A percentile compares a stretch with the other conserved stretches of the same genome.
Conservation (phyloP, 2,113 vertebrate genomes). For the Cettia cetti region DNA sequence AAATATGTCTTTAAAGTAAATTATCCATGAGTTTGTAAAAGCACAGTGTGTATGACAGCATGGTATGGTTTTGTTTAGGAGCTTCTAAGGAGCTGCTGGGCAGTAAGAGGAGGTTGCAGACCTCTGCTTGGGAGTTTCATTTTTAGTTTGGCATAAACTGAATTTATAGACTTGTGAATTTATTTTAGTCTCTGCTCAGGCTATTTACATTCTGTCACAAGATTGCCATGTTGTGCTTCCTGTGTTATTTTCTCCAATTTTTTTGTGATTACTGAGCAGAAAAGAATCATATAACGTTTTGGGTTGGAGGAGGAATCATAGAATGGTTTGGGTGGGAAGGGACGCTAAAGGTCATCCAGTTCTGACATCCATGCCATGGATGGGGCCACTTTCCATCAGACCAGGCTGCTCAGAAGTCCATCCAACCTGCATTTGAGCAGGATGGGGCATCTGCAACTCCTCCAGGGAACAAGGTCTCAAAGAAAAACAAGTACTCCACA, state of each 20-base stretch:
- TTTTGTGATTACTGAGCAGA: background rate
- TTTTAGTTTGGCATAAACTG: background rate
- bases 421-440: background rate
- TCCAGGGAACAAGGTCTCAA: background rate
- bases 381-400: background rate
- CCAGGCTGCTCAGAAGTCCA: background rate
- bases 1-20: background rate
- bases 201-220: background rate
- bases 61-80: background rate
- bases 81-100: background rate
- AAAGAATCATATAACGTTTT: background rate
- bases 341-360: background rate
- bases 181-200: background rate
- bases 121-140: background rate
- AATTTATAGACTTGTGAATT: background rate
- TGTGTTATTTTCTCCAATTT: background rate
- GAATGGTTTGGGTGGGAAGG: background rate
- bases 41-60: background rate
- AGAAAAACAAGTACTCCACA: background rate
- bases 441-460: background rate
- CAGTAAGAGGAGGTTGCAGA: background rate
- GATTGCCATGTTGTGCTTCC: background rate
- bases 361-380: rapidly evolving
- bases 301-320: background rate
- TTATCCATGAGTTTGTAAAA: background rate